Evolutionary conservation across 1,140 invertebrate species (phyloP), one percentile per base, ranked within the genome.

Genomic region (Choristoneura fumiferana): DNA sequence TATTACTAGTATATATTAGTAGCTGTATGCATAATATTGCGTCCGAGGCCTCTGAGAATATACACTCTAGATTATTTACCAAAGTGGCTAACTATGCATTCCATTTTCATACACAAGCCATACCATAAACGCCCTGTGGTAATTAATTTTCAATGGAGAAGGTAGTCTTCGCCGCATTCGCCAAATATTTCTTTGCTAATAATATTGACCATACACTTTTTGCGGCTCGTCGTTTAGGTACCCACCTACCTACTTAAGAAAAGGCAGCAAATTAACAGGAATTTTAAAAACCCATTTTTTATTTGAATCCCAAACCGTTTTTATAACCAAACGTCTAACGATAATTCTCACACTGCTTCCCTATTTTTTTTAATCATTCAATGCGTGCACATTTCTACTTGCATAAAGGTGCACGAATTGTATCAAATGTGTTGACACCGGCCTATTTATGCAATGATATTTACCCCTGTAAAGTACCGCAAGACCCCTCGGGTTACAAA

Each of bases 371-470:
- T 3, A 29, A 3, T 29, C 22, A 29, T 29, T 29, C 2, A 29
- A 29, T 29, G 22, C 22, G 22, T 29, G 2, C 22, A 6, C 22
- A 3, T 29, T 29, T 2, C 22, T 29, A 29, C 22, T 29, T 29
- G 22, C 6, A 29, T 49, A 49, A 49, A 49, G 43, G 43, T 49
- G 43, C 43, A 49, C 8, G 43, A 29, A 49, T 49, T 49, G 43
- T 49, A 49, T 49, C 43, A 49, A 12, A 29, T 12, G 43, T 49
- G 22, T 49, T 49, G 43, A 49, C 22, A 49, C 22, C 18, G 22
- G 43, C 22, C n/a, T 49, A 49, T 49, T 49, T 33, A 33, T 49
- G 43, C 22, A 49, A 49, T 49, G 43, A 49, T 49, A 49, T 49
- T 49, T 22, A 22, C 43, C 43, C 43, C 43, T 12, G 17, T 49